phyloP scores from a whole-genome alignment of 2,113 vertebrate species.

The Eulacestoma nigropectus region DNA sequence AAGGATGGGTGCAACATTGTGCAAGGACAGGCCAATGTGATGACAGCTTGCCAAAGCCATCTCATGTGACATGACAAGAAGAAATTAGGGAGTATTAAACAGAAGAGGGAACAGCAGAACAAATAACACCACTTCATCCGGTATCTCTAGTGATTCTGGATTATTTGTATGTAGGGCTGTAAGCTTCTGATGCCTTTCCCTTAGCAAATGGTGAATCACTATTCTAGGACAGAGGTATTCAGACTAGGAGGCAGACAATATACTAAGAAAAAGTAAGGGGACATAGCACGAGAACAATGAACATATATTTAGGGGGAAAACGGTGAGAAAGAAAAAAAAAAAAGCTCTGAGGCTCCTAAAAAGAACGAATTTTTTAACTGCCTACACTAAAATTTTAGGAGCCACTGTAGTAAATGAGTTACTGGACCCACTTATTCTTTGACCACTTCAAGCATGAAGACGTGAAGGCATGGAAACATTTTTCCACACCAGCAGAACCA shows the following conservation, averaged over 20 bases:
- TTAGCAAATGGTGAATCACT: not conserved
- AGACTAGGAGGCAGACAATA: not conserved
- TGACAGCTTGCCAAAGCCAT: not conserved
- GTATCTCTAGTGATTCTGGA: not conserved
- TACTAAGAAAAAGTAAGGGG: not conserved
- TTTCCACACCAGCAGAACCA: not conserved
- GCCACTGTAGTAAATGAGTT: not conserved
- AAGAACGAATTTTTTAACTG: accelerated
- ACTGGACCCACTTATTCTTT: not conserved
- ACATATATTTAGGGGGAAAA: not conserved
- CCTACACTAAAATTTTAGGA: not conserved
- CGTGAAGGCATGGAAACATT: not conserved
- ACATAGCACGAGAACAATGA: not conserved
- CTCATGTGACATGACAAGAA: not conserved
- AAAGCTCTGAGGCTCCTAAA: not conserved
- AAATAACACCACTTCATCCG: not conserved
- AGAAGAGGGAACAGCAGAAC: not conserved
- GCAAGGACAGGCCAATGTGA: not conserved
- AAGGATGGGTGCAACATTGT: not conserved
- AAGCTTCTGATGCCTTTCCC: not conserved
- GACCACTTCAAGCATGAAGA: not conserved
- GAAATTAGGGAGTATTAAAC: not conserved
- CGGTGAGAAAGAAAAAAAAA: not conserved
- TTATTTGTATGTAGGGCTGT: not conserved
- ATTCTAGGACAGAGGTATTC: not conserved